Evolutionary conservation across 2,888 invertebrate genomes (phyloP), one percentile per base, ranked within the genome.

Genomic region (Mesochorus sp.): DNA sequence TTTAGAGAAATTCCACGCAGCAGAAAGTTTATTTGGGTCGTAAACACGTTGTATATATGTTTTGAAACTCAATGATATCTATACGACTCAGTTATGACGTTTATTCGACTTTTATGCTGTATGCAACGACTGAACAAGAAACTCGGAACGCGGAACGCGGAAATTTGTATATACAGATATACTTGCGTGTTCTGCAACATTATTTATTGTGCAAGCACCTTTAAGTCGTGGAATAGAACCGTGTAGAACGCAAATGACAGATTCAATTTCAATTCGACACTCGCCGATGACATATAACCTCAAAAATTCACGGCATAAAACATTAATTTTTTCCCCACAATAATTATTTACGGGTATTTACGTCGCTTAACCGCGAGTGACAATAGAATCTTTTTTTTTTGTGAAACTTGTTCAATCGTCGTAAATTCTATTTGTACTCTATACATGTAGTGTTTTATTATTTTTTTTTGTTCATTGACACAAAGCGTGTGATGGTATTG

Each of bases 231-330:
- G n/a, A n/a, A n/a, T n/a, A n/a, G n/a, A n/a, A n/a, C n/a, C n/a
- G n/a, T 6, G 31, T 24, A 39, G 39, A 10, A 12, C 26, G n/a
- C 31, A 12, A 6, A 2, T 44, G 61, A 44, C 61, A 59, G 57
- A 12, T 24, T 59, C 37, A 39, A 12, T 59, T 3, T 21, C 37
- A 12, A 26, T 42, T 5, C 44, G 44, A n/a, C 31, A 53, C 31
- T 72, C 62, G 42, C 53, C 62, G 31, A 71, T 71, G 76, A 76
- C 59, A 53, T 76, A 51, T 76, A 76, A 76, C 71, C 76, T 76
- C 66, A 61, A 61, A 51, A 44, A 47, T 34, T 62, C 17, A 70
- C 37, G 34, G 28, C n/a, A 37, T 47, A 28, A n/a, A n/a, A 57
- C 14, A 31, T 24, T 67, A 21, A 19, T 47, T 21, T 34, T 19